phyloP scores from a whole-genome alignment of 37 sponge, comb jelly and placozoan genomes.

The Spongia lamella region DNA sequence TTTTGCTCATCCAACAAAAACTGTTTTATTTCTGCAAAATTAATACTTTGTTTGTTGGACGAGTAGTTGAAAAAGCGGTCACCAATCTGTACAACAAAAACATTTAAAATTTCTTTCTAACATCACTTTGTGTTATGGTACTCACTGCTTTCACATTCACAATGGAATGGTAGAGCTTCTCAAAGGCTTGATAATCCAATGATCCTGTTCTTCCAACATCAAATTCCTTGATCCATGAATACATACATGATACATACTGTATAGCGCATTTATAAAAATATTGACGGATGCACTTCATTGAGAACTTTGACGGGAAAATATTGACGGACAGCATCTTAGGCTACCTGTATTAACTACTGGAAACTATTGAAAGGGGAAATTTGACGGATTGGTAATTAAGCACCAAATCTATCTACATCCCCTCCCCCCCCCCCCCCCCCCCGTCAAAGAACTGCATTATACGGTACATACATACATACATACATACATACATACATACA shows the following conservation, averaged over 20 bases:
- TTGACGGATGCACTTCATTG: too few species aligned
- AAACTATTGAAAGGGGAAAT: too few species aligned
- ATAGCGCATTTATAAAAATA: too few species aligned
- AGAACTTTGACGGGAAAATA: too few species aligned
- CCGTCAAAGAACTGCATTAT: background rate
- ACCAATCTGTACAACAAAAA: slow-evolving; percentile 35
- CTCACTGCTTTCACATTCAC: slow-evolving; percentile 59
- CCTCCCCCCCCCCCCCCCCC: too few species aligned
- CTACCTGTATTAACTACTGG: too few species aligned
- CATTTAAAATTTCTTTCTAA: too few species aligned
- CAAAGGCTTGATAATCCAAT: slow-evolving; percentile 68
- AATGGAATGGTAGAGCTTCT: slow-evolving; percentile 49
- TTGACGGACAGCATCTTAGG: too few species aligned
- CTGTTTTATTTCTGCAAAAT: slow-evolving; percentile 50
- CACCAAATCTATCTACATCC: too few species aligned
- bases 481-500: background rate
- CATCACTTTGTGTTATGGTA: background rate
- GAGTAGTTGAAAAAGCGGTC: slow-evolving; percentile 55
- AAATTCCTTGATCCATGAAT: slow-evolving; percentile 47
- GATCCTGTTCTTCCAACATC: slow-evolving; percentile 45
- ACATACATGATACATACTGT: background rate
- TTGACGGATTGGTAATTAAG: too few species aligned
- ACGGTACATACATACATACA: too few species aligned
- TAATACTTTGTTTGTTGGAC: slow-evolving; percentile 46
- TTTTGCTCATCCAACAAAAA: slow-evolving; percentile 70